Evolutionary conservation across 2,797 vertebrate species (phyloP), one percentile per base, ranked within the genome.

Genomic region (Scolopax rusticola): DNA sequence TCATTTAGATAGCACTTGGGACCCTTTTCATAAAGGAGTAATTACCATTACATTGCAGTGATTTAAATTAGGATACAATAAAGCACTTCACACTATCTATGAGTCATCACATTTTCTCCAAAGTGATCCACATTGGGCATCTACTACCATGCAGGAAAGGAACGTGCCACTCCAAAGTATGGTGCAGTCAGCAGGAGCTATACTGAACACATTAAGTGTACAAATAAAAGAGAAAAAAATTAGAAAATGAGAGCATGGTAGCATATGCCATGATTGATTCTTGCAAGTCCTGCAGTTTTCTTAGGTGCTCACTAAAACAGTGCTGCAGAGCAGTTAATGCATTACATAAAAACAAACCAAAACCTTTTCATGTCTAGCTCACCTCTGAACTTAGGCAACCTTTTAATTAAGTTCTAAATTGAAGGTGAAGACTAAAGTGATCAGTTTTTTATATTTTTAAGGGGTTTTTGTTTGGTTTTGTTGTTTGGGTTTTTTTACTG

Each of bases 181-280:
- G 60, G 86, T 36, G 78, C 71, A 93, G 92, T 92, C 95, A 96
- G 96, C 89, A 94, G 87, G 75, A 92, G 74, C 68, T 69, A 48
- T 57, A 59, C 59, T 12, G 54, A 90, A 67, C 24, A 48, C 90
- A 79, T 87, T 76, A 84, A 81, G 27, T 33, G 75, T 21, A 70
- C 83, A 91, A 96, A 96, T 85, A 95, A 84, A 95, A 95, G 95
- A 64, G 28, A 33, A 3, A 27, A 84, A 89, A 57, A 51, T 32
- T 12, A 27, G 68, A 89, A 93, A 97, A 54, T 5, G 9, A 85
- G 50, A 87, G 27, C 2, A 1, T 32, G 43, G 87, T 70, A 89
- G 84, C 33, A 59, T 17, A 56, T 27, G 87, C 89, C 85, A 82
- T 24, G 74, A 76, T 16, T 17, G 33, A 64, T 70, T 96, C 70